Evolutionary conservation across 2,797 vertebrate genomes (phyloP).

Genomic region (Gallirallus australis): DNA sequence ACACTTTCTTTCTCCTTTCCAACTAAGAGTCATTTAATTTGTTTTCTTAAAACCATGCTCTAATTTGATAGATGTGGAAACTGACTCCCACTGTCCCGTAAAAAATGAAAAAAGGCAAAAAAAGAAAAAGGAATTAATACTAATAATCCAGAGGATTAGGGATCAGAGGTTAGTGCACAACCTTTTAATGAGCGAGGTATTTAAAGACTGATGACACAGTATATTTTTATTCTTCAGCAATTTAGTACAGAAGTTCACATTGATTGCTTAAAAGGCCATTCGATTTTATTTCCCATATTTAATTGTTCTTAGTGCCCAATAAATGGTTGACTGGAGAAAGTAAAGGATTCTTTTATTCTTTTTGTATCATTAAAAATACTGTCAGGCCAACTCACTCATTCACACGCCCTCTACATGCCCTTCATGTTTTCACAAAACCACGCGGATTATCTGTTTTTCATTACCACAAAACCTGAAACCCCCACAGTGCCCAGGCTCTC

Average conservation of each 20-base stretch:
- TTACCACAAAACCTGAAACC: conserved; percentile 64
- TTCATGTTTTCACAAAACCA: conserved; percentile 67
- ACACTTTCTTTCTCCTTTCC: background rate
- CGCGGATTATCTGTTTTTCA: conserved; percentile 64
- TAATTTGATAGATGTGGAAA: conserved; percentile 62
- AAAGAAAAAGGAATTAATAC: conserved; percentile 64
- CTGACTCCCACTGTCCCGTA: conserved; percentile 16
- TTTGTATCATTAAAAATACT: conserved; percentile 77
- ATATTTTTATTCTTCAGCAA: conserved; percentile 78
- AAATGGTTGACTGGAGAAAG: conserved; percentile 75
- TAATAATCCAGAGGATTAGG: conserved; percentile 57
- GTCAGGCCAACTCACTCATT: conserved; percentile 72
- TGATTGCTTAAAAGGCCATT: conserved; percentile 79
- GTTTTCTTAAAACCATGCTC: conserved; percentile 56
- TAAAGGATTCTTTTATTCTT: conserved; percentile 80
- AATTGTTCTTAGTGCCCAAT: conserved; percentile 80
- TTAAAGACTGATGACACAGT: conserved; percentile 80
- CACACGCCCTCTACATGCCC: conserved; percentile 68
- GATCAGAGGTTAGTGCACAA: conserved; percentile 65
- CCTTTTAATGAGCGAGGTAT: conserved; percentile 75
- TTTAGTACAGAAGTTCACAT: conserved; percentile 82
- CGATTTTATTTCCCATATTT: conserved; percentile 81
- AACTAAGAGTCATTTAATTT: background rate
- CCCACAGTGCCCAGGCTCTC: conserved; percentile 12
- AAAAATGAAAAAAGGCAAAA: conserved; percentile 37